These are phyloP conservation scores for Lepidurus packardi DNA, from an alignment of 1,140 invertebrate genomes.

Conservation along the genomic window DNA sequence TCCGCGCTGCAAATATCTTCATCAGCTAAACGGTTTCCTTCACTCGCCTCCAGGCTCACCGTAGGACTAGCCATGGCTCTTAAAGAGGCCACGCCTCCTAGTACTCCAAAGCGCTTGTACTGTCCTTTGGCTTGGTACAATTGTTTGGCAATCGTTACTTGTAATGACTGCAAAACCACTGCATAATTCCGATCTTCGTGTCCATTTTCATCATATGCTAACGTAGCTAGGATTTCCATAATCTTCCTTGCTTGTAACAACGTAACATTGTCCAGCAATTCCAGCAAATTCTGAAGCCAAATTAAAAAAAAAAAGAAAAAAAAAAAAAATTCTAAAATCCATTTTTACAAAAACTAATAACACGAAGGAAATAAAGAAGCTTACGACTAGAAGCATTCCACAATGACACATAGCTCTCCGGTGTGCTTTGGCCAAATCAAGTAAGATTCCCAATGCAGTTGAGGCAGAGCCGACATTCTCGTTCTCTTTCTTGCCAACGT, in stretches of 20 bases:
- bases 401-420: conserved; percentile 26
- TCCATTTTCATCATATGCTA: conserved; percentile 28
- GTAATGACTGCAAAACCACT: background rate
- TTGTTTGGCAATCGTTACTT: background rate
- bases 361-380: too few species aligned
- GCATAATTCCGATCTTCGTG: conserved; percentile 1
- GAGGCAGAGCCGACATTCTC: conserved; percentile 13
- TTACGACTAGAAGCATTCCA: conserved; percentile 23
- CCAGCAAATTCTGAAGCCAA: background rate
- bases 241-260: conserved; percentile 24
- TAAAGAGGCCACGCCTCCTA: background rate
- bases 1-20: background rate
- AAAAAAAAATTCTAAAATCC: too few species aligned
- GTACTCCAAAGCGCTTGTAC: background rate
- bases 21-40: background rate
- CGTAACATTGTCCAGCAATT: conserved; percentile 27
- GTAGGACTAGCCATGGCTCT: conserved; percentile 20
- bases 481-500: background rate
- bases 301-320: too few species aligned
- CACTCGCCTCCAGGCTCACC: background rate
- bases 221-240: conserved; percentile 29
- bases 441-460: conserved; percentile 9
- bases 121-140: background rate
- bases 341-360: too few species aligned
- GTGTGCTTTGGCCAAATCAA: conserved; percentile 23